Base-by-base conservation (phyloP, 1,140 invertebrate genomes). In the Patella vulgata region DNA sequence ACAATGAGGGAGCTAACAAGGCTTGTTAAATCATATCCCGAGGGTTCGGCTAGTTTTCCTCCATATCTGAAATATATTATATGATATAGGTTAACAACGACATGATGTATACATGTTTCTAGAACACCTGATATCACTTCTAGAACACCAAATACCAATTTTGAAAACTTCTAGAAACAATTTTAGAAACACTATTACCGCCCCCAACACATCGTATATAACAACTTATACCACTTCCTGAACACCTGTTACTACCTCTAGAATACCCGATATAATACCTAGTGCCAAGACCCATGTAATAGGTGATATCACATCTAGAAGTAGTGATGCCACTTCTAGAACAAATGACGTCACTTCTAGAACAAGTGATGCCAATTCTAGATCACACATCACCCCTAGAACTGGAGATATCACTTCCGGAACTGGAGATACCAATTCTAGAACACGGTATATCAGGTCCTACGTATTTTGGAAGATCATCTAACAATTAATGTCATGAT, bases 41-140 rank as follows among this genome's bases (percentile, higher is more conserved):
- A n/a, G 0, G 57, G 57, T 27, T 59, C 57, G 1, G 31, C 57
- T 23, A 59, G 27, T 31, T n/a, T 19, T 14, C 57, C 57, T 23
- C 57, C 57, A 50, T 25, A 50, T 40, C 57, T 59, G 21, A 14
- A 58, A 12, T n/a, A 39, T 21, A 21, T 9, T 1, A n/a, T 39
- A 19, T 39, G 28, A 0, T n/a, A 55, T 6, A 27, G 3, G n/a
- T 4, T 19, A 39, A 21, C 17, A 19, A 12, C 25, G 8, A 19
- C 9, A 17, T 17, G 11, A n/a, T n/a, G 11, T n/a, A 55, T n/a
- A 39, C 8, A 39, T 23, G 1, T 40, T 31, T 36, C 1, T 3
- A 6, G 23, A 12, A 8, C 25, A 6, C 3, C 5, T 25, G 5
- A 4, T 6, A 39, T 17, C 6, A 2, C 40, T 6, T 2, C 30